Base-by-base conservation (phyloP, 37 sponge, comb jelly and placozoan species). In the Axinella damicornis region DNA sequence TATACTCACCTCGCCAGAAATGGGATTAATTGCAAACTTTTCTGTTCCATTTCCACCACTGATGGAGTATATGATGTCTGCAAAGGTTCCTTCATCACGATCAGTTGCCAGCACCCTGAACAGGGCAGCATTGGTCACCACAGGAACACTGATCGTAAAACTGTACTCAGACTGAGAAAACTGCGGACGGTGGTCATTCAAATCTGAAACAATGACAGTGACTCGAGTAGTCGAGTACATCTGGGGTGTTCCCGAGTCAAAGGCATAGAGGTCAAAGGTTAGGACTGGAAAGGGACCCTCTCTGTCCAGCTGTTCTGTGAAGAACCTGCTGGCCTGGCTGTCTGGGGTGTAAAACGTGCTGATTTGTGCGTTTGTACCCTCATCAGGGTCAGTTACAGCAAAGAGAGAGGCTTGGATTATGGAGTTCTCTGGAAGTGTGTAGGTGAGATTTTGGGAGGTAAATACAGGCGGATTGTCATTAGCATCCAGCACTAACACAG, bases 391-490 rank as follows among this genome's bases (percentile, higher is more conserved):
- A 53, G 56, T 58, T 6, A 82, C 37, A 30, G 62, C 24, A 53
- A 65, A 55, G n/a, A 75, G 55, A 21, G 65, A 36, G 25, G 31
- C 28, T 54, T 19, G 1, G 0, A 38, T 28, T 2, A 28, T 2
- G 21, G 90, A 57, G 58, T 86, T 67, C 58, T 91, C 87, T 30
- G 83, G 75, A 0, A 91, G 24, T 17, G 18, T n/a, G 24, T 76
- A 19, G 0, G 57, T 57, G 17, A 81, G 28, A 72, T 38, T 76
- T n/a, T 69, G 24, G 18, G 56, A 39, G 30, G 65, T 14, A 36
- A 87, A 86, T 16, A 21, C 30, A 22, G 94, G 94, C 13, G 75
- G 30, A 30, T 87, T 79, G 70, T 94, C 94, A 34, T 94, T 94
- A 56, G 57, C 75, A 31, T 94, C 94, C 22, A 15, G 0, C 4